Evolutionary conservation across 2,888 invertebrate species (phyloP).

Genomic region (Sipha maydis): DNA sequence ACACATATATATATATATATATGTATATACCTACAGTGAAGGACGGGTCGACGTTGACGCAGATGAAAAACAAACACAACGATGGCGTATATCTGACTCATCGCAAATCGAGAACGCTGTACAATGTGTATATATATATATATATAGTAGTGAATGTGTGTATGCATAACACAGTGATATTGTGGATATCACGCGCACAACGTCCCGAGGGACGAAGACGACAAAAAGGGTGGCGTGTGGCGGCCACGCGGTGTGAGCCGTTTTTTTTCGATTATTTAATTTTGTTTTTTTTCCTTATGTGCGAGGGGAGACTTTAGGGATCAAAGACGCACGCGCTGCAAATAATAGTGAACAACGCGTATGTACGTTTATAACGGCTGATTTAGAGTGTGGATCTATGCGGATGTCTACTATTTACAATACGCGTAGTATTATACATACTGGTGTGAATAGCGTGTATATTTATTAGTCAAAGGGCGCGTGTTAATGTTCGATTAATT

Average conservation of each 20-base stretch:
- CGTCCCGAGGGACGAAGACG: conserved; percentile 1
- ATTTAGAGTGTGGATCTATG: not conserved
- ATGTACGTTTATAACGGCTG: not conserved
- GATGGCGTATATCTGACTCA: not conserved
- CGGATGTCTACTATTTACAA: not conserved
- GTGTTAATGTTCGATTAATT: conserved; percentile 49
- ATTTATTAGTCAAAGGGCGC: not conserved
- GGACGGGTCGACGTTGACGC: not conserved
- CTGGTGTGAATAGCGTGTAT: not conserved
- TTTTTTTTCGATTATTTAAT: conserved; percentile 35
- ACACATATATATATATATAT: no score
- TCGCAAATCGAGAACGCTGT: not conserved
- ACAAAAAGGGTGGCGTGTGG: not conserved
- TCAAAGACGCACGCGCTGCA: conserved; percentile 11
- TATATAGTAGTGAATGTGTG: not conserved
- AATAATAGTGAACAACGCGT: not conserved
- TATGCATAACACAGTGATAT: not conserved
- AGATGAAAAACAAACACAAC: not conserved
- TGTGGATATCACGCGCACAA: not conserved
- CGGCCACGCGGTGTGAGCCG: not conserved
- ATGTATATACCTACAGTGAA: not conserved
- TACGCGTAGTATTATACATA: not conserved
- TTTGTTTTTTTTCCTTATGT: not conserved
- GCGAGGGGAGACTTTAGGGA: not conserved
- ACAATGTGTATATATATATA: not conserved